Conservation (phyloP, 2,888 invertebrate species). For the Hoplodrina blanda region DNA sequence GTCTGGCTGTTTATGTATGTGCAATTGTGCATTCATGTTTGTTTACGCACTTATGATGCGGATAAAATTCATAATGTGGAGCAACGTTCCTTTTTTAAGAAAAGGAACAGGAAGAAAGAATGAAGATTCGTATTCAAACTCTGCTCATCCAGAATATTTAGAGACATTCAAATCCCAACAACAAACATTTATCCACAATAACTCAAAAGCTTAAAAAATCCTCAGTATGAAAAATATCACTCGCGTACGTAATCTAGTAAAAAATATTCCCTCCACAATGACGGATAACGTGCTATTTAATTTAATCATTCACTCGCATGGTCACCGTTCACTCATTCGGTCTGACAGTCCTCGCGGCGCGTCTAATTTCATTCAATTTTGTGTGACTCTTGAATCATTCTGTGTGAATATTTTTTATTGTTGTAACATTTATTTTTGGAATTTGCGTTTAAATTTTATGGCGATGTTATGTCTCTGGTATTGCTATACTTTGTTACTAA, state of each 20-base stretch:
- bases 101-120: too few relatives aligned
- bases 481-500: too few relatives aligned
- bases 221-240: constrained; percentile 25
- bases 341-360: constrained; percentile 37
- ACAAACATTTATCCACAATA: not conserved
- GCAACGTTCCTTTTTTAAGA: too few relatives aligned
- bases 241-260: constrained; percentile 29
- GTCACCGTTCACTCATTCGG: constrained; percentile 56
- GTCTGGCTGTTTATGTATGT: too few relatives aligned
- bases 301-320: constrained; percentile 64
- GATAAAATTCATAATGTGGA: too few relatives aligned
- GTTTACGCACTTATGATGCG: too few relatives aligned
- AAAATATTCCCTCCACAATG: constrained; percentile 42
- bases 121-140: too few relatives aligned
- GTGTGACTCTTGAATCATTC: constrained; percentile 49
- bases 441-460: not conserved
- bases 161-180: not conserved
- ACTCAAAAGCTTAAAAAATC: constrained; percentile 16
- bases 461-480: not conserved
- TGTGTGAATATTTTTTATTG: constrained; percentile 28
- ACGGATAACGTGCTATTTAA: constrained; percentile 60
- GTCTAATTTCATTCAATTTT: constrained; percentile 57
- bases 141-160: too few relatives aligned
- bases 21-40: too few relatives aligned
- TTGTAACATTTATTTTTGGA: constrained; percentile 20